These are phyloP conservation scores for Apantesis nais DNA, from an alignment of 2,888 invertebrate genomes.

Conservation along the genomic window DNA sequence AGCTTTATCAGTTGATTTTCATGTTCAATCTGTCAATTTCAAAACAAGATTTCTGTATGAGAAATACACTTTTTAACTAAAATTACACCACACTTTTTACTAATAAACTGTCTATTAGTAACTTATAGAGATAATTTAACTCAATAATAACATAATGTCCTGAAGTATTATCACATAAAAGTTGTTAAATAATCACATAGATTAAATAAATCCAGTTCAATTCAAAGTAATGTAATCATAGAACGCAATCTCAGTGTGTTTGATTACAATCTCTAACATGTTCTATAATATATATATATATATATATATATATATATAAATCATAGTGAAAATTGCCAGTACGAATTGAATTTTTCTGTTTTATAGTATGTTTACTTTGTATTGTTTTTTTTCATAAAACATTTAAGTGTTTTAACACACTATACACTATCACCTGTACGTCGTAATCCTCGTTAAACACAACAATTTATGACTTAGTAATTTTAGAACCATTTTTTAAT, in stretches of 20 bases:
- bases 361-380: background rate
- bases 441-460: conserved; percentile 6
- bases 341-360: background rate
- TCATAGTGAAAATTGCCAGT: background rate
- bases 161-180: no score
- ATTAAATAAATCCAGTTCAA: background rate
- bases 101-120: no score
- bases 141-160: no score
- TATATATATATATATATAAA: no score
- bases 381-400: background rate
- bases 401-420: conserved; percentile 1
- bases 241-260: background rate
- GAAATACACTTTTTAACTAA: no score
- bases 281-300: background rate
- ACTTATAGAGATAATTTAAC: no score
- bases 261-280: no score
- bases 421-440: conserved; percentile 3
- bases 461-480: conserved; percentile 3
- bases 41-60: no score
- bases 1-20: no score
- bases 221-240: background rate
- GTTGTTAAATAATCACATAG: background rate
- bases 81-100: no score
- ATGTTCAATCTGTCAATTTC: no score
- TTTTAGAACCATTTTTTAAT: conserved; percentile 2